Evolutionary conservation across 2,888 invertebrate species (phyloP).

Genomic region (Eupithecia subfuscata): DNA sequence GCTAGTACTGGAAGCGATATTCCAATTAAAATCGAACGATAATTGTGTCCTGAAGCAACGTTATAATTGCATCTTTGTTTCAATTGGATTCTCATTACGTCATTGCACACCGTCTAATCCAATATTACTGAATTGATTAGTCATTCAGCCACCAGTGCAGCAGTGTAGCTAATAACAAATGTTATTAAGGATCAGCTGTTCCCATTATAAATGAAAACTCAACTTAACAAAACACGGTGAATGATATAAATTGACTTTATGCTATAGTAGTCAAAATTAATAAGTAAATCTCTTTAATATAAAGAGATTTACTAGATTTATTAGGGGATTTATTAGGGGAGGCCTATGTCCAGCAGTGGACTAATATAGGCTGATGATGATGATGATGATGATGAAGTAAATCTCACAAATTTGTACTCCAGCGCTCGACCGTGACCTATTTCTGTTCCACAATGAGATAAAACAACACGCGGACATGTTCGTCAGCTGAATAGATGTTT

Average conservation of each 20-base stretch:
- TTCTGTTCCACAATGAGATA: background rate
- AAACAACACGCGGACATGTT: background rate
- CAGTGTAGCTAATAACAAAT: background rate
- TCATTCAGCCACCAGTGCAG: background rate
- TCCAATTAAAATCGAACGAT: conserved; percentile 23
- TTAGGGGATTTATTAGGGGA: too few species aligned
- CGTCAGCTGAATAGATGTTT: background rate
- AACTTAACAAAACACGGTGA: background rate
- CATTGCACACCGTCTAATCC: background rate
- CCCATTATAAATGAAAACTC: background rate
- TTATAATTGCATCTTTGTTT: conserved; percentile 29
- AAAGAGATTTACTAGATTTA: too few species aligned
- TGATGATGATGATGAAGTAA: too few species aligned
- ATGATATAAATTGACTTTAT: background rate
- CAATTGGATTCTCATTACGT: conserved; percentile 5
- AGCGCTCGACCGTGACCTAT: background rate
- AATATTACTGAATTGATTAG: background rate
- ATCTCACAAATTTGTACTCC: background rate
- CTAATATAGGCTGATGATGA: too few species aligned
- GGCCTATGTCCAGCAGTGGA: too few species aligned
- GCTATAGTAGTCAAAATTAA: background rate
- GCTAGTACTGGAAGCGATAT: conserved; percentile 1
- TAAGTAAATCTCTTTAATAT: too few species aligned
- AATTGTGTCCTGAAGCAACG: conserved; percentile 20
- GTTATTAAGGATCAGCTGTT: background rate